Conservation (phyloP, 2,888 invertebrate genomes). For the Megastigmus dorsalis region DNA sequence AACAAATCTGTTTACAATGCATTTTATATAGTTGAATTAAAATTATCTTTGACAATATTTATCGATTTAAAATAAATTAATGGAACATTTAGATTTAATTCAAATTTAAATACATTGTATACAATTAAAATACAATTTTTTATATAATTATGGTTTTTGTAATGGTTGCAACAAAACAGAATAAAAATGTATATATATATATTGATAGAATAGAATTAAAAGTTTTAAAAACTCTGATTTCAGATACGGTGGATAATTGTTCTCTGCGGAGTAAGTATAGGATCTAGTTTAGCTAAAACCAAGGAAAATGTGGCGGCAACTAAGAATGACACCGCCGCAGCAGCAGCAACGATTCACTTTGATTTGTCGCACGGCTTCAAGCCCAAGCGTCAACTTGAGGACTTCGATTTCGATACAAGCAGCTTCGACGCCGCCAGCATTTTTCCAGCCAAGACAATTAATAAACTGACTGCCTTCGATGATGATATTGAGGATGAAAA, state of each 20-base stretch:
- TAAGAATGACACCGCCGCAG: constrained; percentile 1
- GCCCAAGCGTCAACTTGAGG: constrained; percentile 24
- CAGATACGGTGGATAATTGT: constrained; percentile 39
- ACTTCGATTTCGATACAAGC: constrained; percentile 37
- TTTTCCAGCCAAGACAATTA: constrained; percentile 1
- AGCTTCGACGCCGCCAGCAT: neutral
- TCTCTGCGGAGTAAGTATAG: constrained; percentile 31
- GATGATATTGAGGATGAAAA: constrained; percentile 14
- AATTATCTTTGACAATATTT: no score
- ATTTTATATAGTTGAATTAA: no score
- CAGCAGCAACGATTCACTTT: neutral
- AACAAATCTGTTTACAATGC: no score
- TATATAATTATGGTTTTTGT: no score
- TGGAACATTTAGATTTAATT: no score
- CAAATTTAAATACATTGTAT: no score
- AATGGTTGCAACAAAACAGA: no score
- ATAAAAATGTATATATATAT: no score
- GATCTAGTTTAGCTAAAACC: neutral
- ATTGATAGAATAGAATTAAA: no score
- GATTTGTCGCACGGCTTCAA: neutral
- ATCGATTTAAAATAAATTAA: no score
- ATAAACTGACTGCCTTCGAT: neutral
- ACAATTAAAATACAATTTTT: no score
- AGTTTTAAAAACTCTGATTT: constrained; percentile 42
- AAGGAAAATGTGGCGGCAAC: no score